Evolutionary conservation across 2,797 vertebrate species (phyloP).

Genomic region (Lacerta viridis): DNA sequence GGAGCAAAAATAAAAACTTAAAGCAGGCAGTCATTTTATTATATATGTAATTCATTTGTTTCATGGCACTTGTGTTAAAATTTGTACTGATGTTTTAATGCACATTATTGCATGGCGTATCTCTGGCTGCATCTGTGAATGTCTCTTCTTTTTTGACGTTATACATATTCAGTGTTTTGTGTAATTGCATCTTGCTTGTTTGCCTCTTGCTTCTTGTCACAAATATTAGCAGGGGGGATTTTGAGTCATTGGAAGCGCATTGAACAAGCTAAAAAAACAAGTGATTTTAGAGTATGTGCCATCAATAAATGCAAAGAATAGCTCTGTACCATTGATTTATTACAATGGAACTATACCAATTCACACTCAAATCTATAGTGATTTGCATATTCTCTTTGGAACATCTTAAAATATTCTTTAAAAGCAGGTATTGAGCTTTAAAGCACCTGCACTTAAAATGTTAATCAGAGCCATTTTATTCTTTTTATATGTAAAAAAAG

Average conservation of each 20-base stretch:
- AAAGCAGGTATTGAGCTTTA: conserved; percentile 20
- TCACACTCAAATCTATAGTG: not conserved
- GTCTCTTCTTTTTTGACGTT: conserved; percentile 3
- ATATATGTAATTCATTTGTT: not conserved
- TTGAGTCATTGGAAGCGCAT: not conserved
- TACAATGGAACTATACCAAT: conserved; percentile 13
- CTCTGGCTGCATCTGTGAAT: not conserved
- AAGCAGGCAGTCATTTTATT: conserved; percentile 26
- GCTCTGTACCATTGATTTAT: conserved; percentile 12
- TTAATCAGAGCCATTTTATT: conserved; percentile 10
- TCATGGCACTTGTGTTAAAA: conserved; percentile 4
- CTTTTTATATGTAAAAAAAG: conserved; percentile 33
- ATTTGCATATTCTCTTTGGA: conserved; percentile 25
- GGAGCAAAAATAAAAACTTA: not conserved
- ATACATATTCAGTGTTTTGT: not conserved
- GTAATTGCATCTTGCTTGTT: conserved; percentile 1
- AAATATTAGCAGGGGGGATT: conserved; percentile 3
- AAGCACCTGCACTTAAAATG: conserved; percentile 28
- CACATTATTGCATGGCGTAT: not conserved
- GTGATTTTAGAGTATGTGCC: conserved; percentile 4
- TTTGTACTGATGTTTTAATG: conserved; percentile 4
- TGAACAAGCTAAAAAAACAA: not conserved
- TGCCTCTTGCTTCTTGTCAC: not conserved
- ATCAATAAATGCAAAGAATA: conserved; percentile 14
- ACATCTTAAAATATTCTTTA: conserved; percentile 7